Conservation (phyloP, 2,797 vertebrate genomes). For the Pyrocephalus nanus region DNA sequence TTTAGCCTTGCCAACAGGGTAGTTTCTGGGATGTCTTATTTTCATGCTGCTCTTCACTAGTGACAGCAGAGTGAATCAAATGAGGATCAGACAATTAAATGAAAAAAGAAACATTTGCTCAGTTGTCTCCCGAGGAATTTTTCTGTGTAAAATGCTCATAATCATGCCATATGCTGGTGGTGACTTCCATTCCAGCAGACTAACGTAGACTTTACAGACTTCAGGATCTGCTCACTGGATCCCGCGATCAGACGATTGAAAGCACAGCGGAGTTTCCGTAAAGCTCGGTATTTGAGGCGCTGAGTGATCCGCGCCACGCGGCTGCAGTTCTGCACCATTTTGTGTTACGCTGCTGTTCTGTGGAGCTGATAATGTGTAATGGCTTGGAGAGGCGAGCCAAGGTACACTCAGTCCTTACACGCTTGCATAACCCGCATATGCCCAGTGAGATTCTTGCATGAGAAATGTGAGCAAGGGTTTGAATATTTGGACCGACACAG, state of each 20-base stretch:
- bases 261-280: neutral
- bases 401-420: neutral
- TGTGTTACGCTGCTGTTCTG: neutral
- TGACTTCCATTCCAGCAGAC: neutral
- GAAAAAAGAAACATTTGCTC: slow-evolving; percentile 76
- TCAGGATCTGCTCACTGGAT: neutral
- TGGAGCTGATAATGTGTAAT: neutral
- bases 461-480: neutral
- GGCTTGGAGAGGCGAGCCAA: neutral
- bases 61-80: slow-evolving; percentile 70
- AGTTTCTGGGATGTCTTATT: slow-evolving; percentile 60
- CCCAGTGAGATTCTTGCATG: neutral
- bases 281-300: neutral
- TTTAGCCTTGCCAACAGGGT: slow-evolving; percentile 25
- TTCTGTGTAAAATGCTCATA: neutral
- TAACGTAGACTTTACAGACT: neutral
- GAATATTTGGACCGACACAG: neutral
- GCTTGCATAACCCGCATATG: neutral
- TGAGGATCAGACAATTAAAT: slow-evolving; percentile 80
- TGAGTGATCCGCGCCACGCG: neutral
- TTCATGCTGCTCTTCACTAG: slow-evolving; percentile 70
- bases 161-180: neutral
- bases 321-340: neutral
- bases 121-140: slow-evolving; percentile 47
- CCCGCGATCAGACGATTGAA: neutral